phyloP scores from a whole-genome alignment of 37 sponge, comb jelly and placozoan species.

The Spongia lamella region DNA sequence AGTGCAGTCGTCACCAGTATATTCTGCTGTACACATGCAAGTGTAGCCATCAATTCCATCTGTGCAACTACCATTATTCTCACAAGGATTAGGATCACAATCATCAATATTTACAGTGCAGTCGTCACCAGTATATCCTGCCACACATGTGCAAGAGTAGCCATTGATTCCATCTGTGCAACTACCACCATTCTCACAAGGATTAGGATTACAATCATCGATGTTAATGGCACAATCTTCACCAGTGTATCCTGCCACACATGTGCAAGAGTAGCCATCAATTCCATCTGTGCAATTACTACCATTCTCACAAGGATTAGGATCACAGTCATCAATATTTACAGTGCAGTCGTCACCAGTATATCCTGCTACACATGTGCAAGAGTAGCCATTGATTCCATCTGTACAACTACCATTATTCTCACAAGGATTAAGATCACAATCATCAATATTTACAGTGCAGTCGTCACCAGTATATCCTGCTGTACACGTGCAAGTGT shows the following conservation, averaged over 20 bases:
- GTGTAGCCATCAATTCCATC: constrained; percentile 5
- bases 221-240: constrained; percentile 25
- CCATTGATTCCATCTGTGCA: constrained; percentile 24
- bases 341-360: constrained; percentile 22
- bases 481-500: background rate
- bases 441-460: constrained; percentile 10
- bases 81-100: constrained; percentile 29
- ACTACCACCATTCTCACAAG: constrained; percentile 25
- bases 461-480: constrained; percentile 22
- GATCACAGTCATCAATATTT: constrained; percentile 13
- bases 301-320: constrained; percentile 30
- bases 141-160: constrained; percentile 15
- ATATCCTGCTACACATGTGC: constrained; percentile 14
- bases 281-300: constrained; percentile 34
- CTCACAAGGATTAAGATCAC: constrained; percentile 8
- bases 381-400: constrained; percentile 15
- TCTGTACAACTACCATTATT: constrained; percentile 30
- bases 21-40: constrained; percentile 21
- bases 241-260: constrained; percentile 43
- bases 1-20: constrained; percentile 30
- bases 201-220: constrained; percentile 18
- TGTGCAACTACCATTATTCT: constrained; percentile 27
- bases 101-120: constrained; percentile 48
- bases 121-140: constrained; percentile 38
- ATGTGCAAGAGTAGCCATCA: constrained; percentile 6